phyloP scores from a whole-genome alignment of 2,888 invertebrate genomes.

The Criorhina ranunculi region DNA sequence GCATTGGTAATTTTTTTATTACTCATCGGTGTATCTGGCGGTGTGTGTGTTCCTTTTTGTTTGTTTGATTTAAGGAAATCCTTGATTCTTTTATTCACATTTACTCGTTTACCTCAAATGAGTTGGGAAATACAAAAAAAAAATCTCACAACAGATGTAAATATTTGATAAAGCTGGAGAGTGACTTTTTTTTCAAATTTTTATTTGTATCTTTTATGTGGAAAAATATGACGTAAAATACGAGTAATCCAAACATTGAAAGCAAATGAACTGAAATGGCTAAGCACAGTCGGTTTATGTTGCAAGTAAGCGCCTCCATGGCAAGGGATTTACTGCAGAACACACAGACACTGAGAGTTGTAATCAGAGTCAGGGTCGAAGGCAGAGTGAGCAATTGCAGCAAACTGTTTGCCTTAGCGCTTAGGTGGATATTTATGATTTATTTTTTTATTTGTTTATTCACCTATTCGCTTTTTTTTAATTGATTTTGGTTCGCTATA shows the following conservation, averaged over 20 bases:
- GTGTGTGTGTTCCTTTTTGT: constrained; percentile 21
- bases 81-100: constrained; percentile 65
- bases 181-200: constrained; percentile 17
- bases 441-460: constrained; percentile 65
- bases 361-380: too few species aligned
- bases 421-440: constrained; percentile 70
- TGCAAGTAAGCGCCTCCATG: constrained; percentile 45
- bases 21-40: constrained; percentile 10
- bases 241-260: constrained; percentile 59
- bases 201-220: constrained; percentile 30
- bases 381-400: constrained; percentile 48
- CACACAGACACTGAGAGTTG: constrained; percentile 16
- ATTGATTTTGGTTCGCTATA: constrained; percentile 44
- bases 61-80: constrained; percentile 60
- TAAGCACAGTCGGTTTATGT: constrained; percentile 35
- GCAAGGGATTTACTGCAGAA: constrained; percentile 40
- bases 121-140: constrained; percentile 52
- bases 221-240: constrained; percentile 46
- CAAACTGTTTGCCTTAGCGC: constrained; percentile 68
- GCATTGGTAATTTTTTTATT: constrained; percentile 43
- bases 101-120: constrained; percentile 30
- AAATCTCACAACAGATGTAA: constrained; percentile 64
- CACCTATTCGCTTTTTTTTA: constrained; percentile 34
- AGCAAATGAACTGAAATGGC: constrained; percentile 72
- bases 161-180: constrained; percentile 61